Evolutionary conservation across 2,113 vertebrate genomes (phyloP), one percentile per base, ranked within the genome.

Genomic region (Ramphastos sulfuratus): DNA sequence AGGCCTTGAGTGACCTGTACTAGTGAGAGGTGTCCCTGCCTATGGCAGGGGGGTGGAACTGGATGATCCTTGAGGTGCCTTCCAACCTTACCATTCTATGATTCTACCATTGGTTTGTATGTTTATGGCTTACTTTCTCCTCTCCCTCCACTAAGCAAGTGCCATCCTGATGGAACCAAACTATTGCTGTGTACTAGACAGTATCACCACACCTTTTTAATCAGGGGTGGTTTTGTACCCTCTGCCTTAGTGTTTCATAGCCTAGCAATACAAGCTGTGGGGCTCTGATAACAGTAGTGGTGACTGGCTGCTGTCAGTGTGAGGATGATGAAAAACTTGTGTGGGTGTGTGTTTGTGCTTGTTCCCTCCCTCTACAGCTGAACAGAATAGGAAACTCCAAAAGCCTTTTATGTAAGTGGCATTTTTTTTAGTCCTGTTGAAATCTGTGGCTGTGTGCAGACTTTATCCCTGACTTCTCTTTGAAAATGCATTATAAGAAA

Each of bases 361-460:
- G 16, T 56, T 85, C 89, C 35, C 64, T 91, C 56, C 52, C 60
- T 85, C 76, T 63, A 31, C 77, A 52, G 56, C 28, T 89, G 80
- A 93, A 74, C 14, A 71, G 85, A 95, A 93, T 92, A 94, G 75
- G 85, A 93, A 94, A 93, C 78, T 90, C 35, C 59, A 59, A 94
- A 96, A 95, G 84, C 54, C 56, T 89, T 93, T 96, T 92, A 84
- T 88, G 37, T 60, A 91, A 89, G 77, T 87, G 71, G 42, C 35
- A 42, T 46, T 83, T 69, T 30, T 61, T 37, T 8, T 35, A 11
- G 23, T 31, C 11, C 25, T 16, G 5, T 67, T 64, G 60, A 54
- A 87, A 78, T 52, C 74, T 81, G 18, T 88, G 65, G 7, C 42
- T 58, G 33, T 75, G 65, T 5, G 8, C 33, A 60, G 78, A 83